Evolutionary conservation across 2,113 vertebrate species (phyloP).

Genomic region (Columba livia): DNA sequence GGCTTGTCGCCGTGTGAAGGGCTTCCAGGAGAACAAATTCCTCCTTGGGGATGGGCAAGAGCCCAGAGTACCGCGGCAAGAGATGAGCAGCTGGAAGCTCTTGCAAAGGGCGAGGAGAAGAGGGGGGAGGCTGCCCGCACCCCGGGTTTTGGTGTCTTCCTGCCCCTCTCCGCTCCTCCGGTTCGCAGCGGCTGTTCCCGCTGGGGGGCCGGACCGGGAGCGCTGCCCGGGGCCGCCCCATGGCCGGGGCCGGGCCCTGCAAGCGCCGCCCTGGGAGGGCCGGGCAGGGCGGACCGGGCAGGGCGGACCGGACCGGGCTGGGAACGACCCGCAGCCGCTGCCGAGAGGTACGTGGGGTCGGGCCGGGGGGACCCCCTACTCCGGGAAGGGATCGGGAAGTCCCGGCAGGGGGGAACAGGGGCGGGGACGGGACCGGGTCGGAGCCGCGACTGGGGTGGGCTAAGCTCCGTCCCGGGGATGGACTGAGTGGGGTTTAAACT

Average conservation of each 20-base stretch:
- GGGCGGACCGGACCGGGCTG: background rate
- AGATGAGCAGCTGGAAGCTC: background rate
- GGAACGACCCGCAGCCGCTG: background rate
- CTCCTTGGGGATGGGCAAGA: too few species aligned
- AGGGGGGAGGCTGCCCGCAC: background rate
- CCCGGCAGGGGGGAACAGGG: background rate
- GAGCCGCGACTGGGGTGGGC: background rate
- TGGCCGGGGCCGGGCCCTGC: background rate
- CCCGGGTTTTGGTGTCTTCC: background rate
- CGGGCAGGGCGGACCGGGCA: background rate
- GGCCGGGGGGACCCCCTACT: background rate
- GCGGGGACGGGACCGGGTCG: background rate
- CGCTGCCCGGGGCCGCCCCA: background rate
- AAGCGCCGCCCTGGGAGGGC: conserved; percentile 23
- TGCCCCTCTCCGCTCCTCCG: background rate
- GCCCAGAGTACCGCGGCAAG: too few species aligned
- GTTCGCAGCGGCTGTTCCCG: background rate
- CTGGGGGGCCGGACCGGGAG: too few species aligned
- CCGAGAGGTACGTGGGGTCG: background rate
- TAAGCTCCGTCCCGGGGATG: background rate
- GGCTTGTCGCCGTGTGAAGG: fast-evolving
- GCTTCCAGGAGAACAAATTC: background rate
- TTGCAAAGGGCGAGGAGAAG: too few species aligned
- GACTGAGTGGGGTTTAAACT: too few species aligned
- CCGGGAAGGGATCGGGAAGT: too few species aligned